These are phyloP conservation scores for Antitype chi DNA, from an alignment of 2,888 invertebrate species.

Conservation along the genomic window DNA sequence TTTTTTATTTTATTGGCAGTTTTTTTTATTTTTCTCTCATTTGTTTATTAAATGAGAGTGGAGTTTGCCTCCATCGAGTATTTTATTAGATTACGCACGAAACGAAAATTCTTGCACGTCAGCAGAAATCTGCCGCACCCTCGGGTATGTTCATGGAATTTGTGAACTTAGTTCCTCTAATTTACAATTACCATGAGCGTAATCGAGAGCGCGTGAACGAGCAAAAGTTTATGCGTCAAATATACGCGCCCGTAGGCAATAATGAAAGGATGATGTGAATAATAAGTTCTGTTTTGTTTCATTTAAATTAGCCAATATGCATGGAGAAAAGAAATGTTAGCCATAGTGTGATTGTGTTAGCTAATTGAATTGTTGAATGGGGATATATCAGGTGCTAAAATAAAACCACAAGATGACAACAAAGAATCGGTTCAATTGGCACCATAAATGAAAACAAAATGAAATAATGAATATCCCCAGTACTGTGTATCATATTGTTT, in stretches of 20 bases:
- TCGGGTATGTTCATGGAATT: constrained; percentile 3
- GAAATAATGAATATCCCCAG: constrained; percentile 53
- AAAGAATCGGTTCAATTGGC: constrained; percentile 32
- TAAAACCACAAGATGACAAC: constrained; percentile 12
- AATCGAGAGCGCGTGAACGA: neutral
- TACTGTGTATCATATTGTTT: constrained; percentile 61
- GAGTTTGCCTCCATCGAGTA: constrained; percentile 50
- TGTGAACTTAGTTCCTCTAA: constrained; percentile 24
- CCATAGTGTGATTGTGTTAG: constrained; percentile 60
- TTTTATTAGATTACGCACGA: constrained; percentile 37
- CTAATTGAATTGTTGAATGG: constrained; percentile 49
- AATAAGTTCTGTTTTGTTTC: constrained; percentile 47
- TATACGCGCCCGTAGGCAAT: constrained; percentile 29
- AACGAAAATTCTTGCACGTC: neutral
- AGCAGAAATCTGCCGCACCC: neutral
- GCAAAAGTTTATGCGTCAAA: neutral
- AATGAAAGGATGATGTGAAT: constrained; percentile 37
- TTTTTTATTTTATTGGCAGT: constrained; percentile 55
- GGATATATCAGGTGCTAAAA: constrained; percentile 57
- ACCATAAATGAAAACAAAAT: constrained; percentile 40
- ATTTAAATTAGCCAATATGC: constrained; percentile 51
- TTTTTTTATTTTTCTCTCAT: constrained; percentile 37
- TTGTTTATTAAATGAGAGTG: constrained; percentile 46
- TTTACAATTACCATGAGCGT: constrained; percentile 3
- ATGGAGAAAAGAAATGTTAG: constrained; percentile 44